phyloP scores from a whole-genome alignment of 1,140 invertebrate species.

The Ridgeia piscesae region DNA sequence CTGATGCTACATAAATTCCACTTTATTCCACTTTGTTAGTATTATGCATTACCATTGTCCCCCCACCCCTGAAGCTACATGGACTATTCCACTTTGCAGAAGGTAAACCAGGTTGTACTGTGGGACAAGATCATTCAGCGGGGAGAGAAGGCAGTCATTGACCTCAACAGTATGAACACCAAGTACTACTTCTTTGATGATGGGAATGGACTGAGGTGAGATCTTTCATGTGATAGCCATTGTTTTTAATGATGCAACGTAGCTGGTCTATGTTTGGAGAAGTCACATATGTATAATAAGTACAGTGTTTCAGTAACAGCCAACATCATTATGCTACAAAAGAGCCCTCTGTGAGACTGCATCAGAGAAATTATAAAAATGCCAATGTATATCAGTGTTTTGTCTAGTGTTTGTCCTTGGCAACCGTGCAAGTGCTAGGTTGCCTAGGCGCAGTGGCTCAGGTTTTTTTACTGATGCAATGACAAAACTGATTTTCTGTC shows the following conservation, averaged over 20 bases:
- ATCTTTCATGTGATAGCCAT: background rate
- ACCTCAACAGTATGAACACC: constrained; percentile 92
- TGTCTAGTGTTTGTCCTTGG: no score
- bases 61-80: no score
- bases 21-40: no score
- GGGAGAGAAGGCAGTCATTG: constrained; percentile 86
- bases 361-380: no score
- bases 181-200: constrained; percentile 99
- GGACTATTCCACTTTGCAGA: constrained; percentile 55
- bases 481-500: constrained; percentile 39
- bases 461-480: constrained; percentile 7
- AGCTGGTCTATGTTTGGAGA: background rate
- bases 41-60: no score
- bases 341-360: no score
- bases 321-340: no score
- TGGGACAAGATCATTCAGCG: constrained; percentile 99
- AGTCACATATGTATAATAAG: background rate
- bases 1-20: no score
- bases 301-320: background rate
- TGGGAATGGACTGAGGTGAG: constrained; percentile 91
- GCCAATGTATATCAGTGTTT: no score
- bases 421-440: no score
- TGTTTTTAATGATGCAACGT: constrained; percentile 11
- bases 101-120: constrained; percentile 76
- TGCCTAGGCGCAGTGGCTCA: no score